These are phyloP conservation scores for Elgaria multicarinata DNA, from an alignment of 2,113 vertebrate genomes.

Conservation along the genomic window DNA sequence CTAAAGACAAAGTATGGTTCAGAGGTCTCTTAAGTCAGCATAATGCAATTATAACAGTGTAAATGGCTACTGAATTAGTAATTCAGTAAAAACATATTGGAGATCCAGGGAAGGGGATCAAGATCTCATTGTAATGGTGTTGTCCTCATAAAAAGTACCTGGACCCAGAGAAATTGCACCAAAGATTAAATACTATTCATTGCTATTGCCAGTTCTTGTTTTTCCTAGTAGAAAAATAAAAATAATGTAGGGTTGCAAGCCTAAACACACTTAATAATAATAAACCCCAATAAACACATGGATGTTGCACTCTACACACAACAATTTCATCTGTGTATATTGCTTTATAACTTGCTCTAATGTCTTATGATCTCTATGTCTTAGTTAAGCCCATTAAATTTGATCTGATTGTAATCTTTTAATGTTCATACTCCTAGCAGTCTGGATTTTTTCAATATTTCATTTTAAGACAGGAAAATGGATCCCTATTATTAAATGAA, in stretches of 20 bases:
- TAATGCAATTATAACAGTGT: not conserved
- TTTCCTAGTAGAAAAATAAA: not conserved
- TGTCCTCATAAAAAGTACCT: not conserved
- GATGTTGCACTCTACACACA: not conserved
- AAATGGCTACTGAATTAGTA: not conserved
- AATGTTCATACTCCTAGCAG: conserved; percentile 56
- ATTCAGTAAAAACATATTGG: not conserved
- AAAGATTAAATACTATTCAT: not conserved
- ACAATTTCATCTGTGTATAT: not conserved
- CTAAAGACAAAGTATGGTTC: not conserved
- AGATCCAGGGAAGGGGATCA: not conserved
- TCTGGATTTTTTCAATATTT: conserved; percentile 47
- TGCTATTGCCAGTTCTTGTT: not conserved
- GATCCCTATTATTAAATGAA: not conserved
- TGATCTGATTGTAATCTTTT: conserved; percentile 52
- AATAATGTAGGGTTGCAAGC: not conserved
- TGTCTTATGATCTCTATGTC: not conserved
- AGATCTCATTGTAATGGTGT: not conserved
- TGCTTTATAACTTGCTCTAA: not conserved
- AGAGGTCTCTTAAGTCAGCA: not conserved
- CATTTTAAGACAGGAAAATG: conserved; percentile 45
- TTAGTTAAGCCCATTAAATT: not conserved
- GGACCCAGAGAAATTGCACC: not conserved
- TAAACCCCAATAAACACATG: not conserved
- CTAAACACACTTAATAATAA: not conserved